A percentile compares a stretch with the other conserved stretches of the same genome.
phyloP scores from a whole-genome alignment of 2,888 invertebrate species.

The Mycalesis mineus region DNA sequence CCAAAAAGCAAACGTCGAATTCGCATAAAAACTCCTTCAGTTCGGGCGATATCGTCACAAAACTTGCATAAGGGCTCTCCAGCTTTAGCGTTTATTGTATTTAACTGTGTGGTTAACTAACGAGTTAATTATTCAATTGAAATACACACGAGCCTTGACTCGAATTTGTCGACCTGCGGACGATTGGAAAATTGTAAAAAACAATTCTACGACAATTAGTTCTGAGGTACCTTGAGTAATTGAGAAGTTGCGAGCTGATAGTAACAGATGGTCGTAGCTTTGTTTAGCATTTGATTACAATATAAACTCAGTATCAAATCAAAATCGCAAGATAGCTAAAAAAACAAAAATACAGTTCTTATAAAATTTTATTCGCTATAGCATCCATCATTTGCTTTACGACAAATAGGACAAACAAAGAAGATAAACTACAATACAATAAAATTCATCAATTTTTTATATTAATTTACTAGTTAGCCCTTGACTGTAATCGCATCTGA shows the following conservation, averaged over 20 bases:
- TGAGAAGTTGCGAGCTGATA: background rate
- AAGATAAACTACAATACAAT: too few species aligned
- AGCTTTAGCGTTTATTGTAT: slow-evolving; percentile 42
- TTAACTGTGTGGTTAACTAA: slow-evolving; percentile 14
- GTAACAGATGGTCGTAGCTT: too few species aligned
- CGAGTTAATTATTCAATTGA: slow-evolving; percentile 27
- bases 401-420: too few species aligned
- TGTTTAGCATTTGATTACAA: too few species aligned
- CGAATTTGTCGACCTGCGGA: slow-evolving; percentile 20
- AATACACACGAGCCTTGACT: slow-evolving; percentile 20
- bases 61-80: slow-evolving; percentile 50
- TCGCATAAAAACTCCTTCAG: slow-evolving; percentile 51
- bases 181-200: slow-evolving; percentile 10
- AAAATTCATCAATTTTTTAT: too few species aligned
- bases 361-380: too few species aligned
- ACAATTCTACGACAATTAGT: slow-evolving; percentile 12
- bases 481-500: too few species aligned
- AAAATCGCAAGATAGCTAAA: too few species aligned
- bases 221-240: background rate
- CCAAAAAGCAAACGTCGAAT: slow-evolving; percentile 50
- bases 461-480: too few species aligned
- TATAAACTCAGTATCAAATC: too few species aligned
- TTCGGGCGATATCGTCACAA: slow-evolving; percentile 47
- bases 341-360: too few species aligned
- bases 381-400: too few species aligned